Percentiles rank a stretch among this genome's conserved stretches.
phyloP scores from a whole-genome alignment of 2,797 vertebrate genomes.

The Hydrocynus forskahlii region DNA sequence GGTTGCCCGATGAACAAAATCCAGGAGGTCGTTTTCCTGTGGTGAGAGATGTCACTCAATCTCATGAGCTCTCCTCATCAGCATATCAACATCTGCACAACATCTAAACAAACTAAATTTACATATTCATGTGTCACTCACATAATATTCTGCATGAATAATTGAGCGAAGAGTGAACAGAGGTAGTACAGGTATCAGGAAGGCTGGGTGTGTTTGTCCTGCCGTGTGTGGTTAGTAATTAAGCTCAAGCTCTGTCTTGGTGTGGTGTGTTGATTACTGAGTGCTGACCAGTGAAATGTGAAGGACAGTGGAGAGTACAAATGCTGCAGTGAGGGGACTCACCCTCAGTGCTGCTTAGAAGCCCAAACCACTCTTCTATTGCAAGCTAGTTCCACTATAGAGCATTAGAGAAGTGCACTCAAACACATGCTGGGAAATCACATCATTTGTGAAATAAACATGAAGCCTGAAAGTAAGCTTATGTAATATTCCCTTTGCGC shows the following conservation, averaged over 20 bases:
- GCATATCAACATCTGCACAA: conserved; percentile 49
- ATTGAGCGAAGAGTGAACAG: conserved; percentile 49
- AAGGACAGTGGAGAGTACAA: conserved; percentile 70
- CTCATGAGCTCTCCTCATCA: conserved; percentile 56
- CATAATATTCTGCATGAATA: conserved; percentile 56
- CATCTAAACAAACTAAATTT: conserved; percentile 57
- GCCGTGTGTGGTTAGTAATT: conserved; percentile 68
- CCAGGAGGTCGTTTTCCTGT: conserved; percentile 45
- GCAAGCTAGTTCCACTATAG: conserved; percentile 6
- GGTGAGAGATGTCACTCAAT: conserved; percentile 53
- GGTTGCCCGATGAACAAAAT: conserved; percentile 51
- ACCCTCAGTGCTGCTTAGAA: conserved; percentile 20
- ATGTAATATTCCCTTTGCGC: conserved; percentile 18
- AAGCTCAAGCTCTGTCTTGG: conserved; percentile 65
- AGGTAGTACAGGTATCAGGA: conserved; percentile 15
- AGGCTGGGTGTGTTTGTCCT: conserved; percentile 47
- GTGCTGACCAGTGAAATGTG: conserved; percentile 76
- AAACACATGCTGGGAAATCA: conserved; percentile 9
- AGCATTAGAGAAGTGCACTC: conserved; percentile 10
- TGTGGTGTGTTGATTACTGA: conserved; percentile 70
- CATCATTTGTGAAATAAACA: conserved; percentile 24
- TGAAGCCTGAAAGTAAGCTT: conserved; percentile 18
- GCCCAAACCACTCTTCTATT: conserved; percentile 7
- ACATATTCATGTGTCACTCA: conserved; percentile 57
- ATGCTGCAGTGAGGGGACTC: conserved; percentile 33